Evolutionary conservation across 2,797 vertebrate genomes (phyloP).

Genomic region (Sphenopsis melanotis): DNA sequence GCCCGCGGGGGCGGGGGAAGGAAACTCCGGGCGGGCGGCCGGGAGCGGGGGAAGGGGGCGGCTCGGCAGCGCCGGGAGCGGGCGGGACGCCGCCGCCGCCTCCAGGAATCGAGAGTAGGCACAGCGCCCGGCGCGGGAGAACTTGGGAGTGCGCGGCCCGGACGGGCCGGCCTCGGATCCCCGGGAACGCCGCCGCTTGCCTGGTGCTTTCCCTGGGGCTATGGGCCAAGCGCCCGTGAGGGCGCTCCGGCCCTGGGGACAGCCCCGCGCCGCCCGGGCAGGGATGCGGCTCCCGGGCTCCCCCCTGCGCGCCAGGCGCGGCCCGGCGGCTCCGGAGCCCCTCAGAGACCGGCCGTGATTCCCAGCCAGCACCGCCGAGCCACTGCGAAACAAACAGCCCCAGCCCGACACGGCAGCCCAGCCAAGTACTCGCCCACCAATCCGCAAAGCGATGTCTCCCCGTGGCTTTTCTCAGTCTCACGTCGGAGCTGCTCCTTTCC

Average conservation of each 20-base stretch:
- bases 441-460: accelerated
- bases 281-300: neutral
- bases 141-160: neutral
- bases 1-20: neutral
- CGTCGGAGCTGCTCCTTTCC: neutral
- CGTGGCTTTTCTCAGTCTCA: neutral
- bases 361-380: neutral
- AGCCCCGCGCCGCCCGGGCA: neutral
- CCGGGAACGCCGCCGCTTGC: neutral
- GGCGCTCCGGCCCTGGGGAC: neutral
- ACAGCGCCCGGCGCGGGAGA: neutral
- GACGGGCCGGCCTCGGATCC: neutral
- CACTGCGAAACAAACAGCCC: accelerated
- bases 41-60: neutral
- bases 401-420: too few species aligned
- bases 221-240: neutral
- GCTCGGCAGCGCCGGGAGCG: neutral
- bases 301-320: neutral
- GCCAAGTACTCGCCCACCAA: accelerated
- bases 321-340: neutral
- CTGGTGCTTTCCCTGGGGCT: neutral
- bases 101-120: neutral
- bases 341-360: neutral
- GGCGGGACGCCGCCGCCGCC: neutral
- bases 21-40: neutral